A percentile compares a stretch with the other conserved stretches of the same genome.
phyloP scores from a whole-genome alignment of 2,888 invertebrate species.

The Acanthopleura granulata region DNA sequence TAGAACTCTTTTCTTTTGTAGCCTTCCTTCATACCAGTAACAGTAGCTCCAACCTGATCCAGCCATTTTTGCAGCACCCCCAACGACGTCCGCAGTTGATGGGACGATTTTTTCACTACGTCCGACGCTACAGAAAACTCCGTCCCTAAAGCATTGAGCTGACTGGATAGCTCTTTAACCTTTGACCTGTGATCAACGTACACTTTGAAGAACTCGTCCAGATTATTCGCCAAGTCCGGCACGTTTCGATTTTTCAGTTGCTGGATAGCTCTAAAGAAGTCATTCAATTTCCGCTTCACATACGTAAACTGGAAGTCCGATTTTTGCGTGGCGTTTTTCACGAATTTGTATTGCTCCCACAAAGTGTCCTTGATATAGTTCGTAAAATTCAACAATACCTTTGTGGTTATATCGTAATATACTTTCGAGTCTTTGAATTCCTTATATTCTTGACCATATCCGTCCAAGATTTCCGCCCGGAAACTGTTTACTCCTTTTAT shows the following conservation, averaged over 20 bases:
- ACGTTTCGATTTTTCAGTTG: not conserved
- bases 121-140: not conserved
- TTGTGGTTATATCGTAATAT: not conserved
- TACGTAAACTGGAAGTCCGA: not conserved
- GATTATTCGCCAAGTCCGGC: not conserved
- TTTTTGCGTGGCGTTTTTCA: constrained; percentile 4
- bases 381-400: constrained; percentile 1
- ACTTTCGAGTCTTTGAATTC: not conserved
- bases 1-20: not conserved
- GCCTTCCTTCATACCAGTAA: not conserved
- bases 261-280: not conserved
- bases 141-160: not conserved
- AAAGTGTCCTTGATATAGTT: constrained; percentile 1
- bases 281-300: not conserved
- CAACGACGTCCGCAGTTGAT: not conserved
- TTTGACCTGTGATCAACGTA: not conserved
- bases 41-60: not conserved
- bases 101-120: not conserved
- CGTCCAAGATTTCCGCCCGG: not conserved
- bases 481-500: constrained; percentile 12
- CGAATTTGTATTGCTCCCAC: not conserved
- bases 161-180: not conserved
- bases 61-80: not conserved
- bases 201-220: not conserved
- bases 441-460: not conserved